A percentile compares a stretch with the other conserved stretches of the same genome.
Conservation (phyloP, 1,140 invertebrate genomes). For the Drosophila serrata region DNA sequence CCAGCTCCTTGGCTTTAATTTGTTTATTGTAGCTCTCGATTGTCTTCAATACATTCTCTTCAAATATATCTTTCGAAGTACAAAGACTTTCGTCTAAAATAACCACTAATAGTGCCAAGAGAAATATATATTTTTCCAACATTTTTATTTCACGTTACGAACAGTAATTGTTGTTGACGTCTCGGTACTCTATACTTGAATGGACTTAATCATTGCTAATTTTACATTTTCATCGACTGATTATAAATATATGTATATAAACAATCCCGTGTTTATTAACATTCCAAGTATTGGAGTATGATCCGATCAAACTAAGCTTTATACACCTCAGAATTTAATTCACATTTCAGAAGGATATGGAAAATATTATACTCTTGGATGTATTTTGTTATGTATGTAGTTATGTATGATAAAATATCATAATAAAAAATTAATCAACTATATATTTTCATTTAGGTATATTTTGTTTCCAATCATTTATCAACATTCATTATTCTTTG, state of each 20-base stretch:
- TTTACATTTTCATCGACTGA: neutral
- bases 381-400: too few species aligned
- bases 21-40: neutral
- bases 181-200: conserved; percentile 4
- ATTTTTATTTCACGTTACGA: neutral
- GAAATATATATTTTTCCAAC: conserved; percentile 5
- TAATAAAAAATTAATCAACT: too few species aligned
- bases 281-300: neutral
- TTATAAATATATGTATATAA: neutral
- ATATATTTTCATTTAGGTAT: too few species aligned
- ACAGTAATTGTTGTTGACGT: conserved; percentile 2
- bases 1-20: conserved; percentile 9
- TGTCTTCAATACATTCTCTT: neutral
- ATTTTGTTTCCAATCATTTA: conserved; percentile 4
- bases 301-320: too few species aligned
- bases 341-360: too few species aligned
- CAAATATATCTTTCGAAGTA: neutral
- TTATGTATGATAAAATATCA: too few species aligned
- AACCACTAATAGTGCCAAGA: neutral
- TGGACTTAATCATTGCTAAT: conserved; percentile 1
- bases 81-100: neutral
- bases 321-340: too few species aligned
- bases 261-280: neutral
- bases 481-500: conserved; percentile 16
- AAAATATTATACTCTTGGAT: too few species aligned